A percentile compares a stretch with the other conserved stretches of the same genome.
Conservation (phyloP, 1,140 invertebrate species). For the Brachionus plicatilis region DNA sequence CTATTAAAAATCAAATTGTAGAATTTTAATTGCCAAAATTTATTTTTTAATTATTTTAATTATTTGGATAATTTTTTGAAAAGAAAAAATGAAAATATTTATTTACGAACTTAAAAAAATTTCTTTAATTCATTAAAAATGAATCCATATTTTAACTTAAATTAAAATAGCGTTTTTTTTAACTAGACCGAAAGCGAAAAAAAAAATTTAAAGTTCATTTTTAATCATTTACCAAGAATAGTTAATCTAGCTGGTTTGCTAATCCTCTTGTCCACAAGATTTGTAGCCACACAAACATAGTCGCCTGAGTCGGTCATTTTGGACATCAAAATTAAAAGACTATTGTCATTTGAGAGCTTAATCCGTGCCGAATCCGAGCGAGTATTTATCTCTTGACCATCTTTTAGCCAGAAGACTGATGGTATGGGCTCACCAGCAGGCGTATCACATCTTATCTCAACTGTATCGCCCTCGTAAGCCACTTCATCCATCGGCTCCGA, state of each 20-base stretch:
- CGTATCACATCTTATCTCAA: slow-evolving; percentile 24
- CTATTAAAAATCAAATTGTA: too few relatives aligned
- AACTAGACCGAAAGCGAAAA: neutral
- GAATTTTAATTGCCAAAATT: too few relatives aligned
- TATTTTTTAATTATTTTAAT: too few relatives aligned
- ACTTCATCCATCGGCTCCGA: slow-evolving; percentile 28
- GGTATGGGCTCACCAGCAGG: slow-evolving; percentile 14
- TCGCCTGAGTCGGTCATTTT: slow-evolving; percentile 7
- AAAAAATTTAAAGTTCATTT: neutral
- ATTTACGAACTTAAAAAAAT: too few relatives aligned
- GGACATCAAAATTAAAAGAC: slow-evolving; percentile 5
- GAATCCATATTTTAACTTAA: too few relatives aligned
- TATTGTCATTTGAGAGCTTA: slow-evolving; percentile 23
- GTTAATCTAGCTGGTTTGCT: slow-evolving; percentile 35
- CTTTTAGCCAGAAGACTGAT: slow-evolving; percentile 31
- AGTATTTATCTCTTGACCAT: slow-evolving; percentile 3
- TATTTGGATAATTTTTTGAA: too few relatives aligned
- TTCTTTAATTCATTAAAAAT: too few relatives aligned
- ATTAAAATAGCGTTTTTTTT: too few relatives aligned
- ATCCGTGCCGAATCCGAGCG: slow-evolving; percentile 21
- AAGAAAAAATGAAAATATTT: too few relatives aligned
- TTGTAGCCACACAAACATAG: slow-evolving; percentile 26
- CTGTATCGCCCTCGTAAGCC: slow-evolving; percentile 19
- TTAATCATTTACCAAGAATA: neutral
- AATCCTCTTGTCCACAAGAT: slow-evolving; percentile 6